phyloP scores from a whole-genome alignment of 2,888 invertebrate genomes.

The Theretra japonica region DNA sequence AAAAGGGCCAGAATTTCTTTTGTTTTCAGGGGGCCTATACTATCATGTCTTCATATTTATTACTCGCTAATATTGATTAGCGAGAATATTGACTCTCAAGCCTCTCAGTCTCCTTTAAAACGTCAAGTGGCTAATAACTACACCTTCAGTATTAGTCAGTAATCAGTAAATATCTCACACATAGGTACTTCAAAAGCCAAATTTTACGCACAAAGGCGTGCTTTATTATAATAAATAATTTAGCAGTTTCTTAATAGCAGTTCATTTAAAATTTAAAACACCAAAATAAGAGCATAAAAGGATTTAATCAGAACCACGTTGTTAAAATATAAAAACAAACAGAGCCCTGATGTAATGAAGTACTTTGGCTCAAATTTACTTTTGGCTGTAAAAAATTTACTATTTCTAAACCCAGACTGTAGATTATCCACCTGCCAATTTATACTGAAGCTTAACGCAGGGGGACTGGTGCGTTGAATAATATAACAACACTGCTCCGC shows the following conservation, averaged over 20 bases:
- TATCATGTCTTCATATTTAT: no score
- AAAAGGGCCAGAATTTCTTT: no score
- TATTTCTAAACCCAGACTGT: conserved; percentile 12
- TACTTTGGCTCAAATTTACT: neutral
- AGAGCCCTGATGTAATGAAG: conserved; percentile 10
- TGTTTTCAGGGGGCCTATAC: no score
- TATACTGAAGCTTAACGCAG: conserved; percentile 9
- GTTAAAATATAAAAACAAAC: neutral
- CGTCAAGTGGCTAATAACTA: no score
- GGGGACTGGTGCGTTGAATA: conserved; percentile 13
- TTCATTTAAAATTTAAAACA: conserved; percentile 2
- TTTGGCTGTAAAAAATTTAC: conserved; percentile 16
- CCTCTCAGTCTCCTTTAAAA: no score
- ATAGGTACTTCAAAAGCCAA: no score
- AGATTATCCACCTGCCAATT: conserved; percentile 25
- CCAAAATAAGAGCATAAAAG: neutral
- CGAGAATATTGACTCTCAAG: no score
- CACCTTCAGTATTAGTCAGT: no score
- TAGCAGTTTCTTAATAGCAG: neutral
- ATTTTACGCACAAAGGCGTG: no score
- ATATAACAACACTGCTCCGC: neutral
- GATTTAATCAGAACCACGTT: neutral
- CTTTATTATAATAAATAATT: neutral
- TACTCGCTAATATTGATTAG: no score
- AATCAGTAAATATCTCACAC: no score